Evolutionary conservation across 2,888 invertebrate genomes (phyloP).

Genomic region (Alitta virens): DNA sequence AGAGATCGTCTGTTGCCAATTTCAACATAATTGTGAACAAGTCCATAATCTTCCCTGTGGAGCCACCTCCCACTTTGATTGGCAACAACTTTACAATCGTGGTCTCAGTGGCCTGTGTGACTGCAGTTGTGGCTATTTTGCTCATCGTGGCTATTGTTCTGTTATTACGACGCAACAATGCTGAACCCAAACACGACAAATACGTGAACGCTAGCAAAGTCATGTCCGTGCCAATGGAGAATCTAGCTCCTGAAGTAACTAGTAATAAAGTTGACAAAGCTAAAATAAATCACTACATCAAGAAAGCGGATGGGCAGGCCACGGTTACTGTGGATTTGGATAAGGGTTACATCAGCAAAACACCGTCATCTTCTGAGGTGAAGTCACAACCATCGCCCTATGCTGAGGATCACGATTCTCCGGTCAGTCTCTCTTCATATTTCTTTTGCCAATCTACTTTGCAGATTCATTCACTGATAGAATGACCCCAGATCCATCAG

Average conservation of each 20-base stretch:
- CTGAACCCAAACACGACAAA: slow-evolving; percentile 1
- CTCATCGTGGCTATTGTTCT: slow-evolving; percentile 9
- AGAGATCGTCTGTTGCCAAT: slow-evolving; percentile 7
- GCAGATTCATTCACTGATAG: too few species aligned
- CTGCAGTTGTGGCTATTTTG: slow-evolving; percentile 8
- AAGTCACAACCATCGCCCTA: too few species aligned
- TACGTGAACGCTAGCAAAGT: neutral
- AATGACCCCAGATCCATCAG: too few species aligned
- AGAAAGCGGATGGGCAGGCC: neutral
- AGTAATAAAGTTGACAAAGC: neutral
- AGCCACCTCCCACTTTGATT: neutral
- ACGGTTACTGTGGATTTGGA: neutral
- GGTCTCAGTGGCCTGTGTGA: slow-evolving; percentile 13
- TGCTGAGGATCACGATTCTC: too few species aligned
- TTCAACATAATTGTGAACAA: slow-evolving; percentile 17
- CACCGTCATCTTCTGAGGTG: neutral
- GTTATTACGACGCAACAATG: neutral
- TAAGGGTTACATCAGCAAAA: neutral
- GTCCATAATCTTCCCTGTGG: slow-evolving; percentile 16
- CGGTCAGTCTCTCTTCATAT: too few species aligned
- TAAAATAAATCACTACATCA: neutral
- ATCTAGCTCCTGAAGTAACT: neutral
- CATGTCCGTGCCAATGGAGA: neutral
- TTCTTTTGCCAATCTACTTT: too few species aligned
- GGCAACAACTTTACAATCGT: slow-evolving; percentile 18